Conservation (phyloP, 2,113 vertebrate genomes). For the Bos taurus region DNA sequence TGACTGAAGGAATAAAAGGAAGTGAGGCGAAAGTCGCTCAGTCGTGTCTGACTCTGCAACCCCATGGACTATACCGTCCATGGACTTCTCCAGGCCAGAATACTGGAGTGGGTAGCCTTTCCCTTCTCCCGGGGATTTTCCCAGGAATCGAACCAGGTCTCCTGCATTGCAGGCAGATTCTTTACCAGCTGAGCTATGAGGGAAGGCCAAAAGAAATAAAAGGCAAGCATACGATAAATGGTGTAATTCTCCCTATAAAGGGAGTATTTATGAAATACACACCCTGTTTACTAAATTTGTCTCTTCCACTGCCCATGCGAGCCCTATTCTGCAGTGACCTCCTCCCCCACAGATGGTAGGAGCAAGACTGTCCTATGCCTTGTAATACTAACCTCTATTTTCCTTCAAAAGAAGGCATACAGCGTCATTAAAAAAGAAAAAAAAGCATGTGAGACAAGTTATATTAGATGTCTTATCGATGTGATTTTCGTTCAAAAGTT, state of each 20-base stretch:
- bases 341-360: fast-evolving
- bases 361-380: background rate
- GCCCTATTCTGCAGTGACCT: background rate
- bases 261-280: background rate
- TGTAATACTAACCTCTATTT: background rate
- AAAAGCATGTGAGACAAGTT: background rate
- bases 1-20: background rate
- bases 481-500: background rate
- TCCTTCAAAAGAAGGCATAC: background rate
- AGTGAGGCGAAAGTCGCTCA: fast-evolving
- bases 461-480: background rate
- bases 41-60: background rate
- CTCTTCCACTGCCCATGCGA: fast-evolving
- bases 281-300: background rate
- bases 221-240: background rate
- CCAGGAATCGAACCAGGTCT: background rate
- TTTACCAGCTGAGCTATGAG: background rate
- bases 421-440: background rate
- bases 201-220: background rate
- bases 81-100: background rate
- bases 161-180: background rate
- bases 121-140: background rate
- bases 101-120: background rate
- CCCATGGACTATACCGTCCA: background rate
- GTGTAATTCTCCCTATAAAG: background rate